These are phyloP conservation scores for Anisognathus igniventris DNA, from an alignment of 2,797 vertebrate genomes.

Conservation along the genomic window DNA sequence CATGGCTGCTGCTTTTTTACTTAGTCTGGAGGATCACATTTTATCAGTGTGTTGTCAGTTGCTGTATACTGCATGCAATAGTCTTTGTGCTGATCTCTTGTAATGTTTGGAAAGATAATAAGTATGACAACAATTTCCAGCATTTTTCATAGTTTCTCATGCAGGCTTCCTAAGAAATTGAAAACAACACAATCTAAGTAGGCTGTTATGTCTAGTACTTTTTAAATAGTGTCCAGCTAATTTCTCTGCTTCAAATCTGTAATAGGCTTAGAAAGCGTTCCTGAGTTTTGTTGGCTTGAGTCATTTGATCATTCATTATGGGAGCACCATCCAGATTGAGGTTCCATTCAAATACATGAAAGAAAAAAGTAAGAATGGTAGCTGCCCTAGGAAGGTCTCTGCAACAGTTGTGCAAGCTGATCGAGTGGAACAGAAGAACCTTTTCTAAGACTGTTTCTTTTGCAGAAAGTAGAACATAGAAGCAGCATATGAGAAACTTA, in stretches of 20 bases:
- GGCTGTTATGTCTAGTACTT: neutral
- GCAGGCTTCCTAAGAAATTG: neutral
- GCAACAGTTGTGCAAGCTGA: neutral
- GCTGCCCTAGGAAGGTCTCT: neutral
- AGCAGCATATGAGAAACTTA: neutral
- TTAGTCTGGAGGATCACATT: neutral
- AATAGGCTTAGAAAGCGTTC: neutral
- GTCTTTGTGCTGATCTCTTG: neutral
- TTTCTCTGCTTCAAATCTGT: neutral
- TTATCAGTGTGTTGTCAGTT: neutral
- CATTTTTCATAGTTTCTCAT: neutral
- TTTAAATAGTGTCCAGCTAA: neutral
- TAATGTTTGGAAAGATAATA: neutral
- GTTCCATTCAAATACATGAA: neutral
- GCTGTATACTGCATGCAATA: neutral
- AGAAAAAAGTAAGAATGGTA: neutral
- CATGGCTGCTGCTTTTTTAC: neutral
- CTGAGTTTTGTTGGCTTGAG: neutral
- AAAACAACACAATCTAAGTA: neutral
- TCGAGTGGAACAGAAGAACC: neutral
- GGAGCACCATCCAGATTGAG: neutral
- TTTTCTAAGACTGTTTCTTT: neutral
- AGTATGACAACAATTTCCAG: neutral
- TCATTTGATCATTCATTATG: neutral
- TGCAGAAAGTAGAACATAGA: neutral